phyloP scores from a whole-genome alignment of 2,113 vertebrate genomes.

The Phrynosoma platyrhinos region DNA sequence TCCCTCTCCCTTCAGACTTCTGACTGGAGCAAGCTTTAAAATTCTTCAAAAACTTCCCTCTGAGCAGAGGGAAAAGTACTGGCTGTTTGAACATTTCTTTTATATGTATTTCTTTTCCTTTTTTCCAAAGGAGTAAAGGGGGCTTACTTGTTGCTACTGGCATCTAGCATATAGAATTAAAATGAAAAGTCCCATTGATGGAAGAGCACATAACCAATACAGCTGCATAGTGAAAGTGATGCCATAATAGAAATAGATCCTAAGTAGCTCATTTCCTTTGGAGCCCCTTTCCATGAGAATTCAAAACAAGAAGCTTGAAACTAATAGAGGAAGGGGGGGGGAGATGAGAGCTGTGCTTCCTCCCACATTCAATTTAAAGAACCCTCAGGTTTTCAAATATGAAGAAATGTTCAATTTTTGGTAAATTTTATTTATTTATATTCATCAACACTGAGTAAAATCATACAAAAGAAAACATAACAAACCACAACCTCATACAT shows the following conservation, averaged over 20 bases:
- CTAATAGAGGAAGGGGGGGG: no score
- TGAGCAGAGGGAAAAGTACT: neutral
- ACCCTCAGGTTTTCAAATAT: no score
- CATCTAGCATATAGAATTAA: neutral
- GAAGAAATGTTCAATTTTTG: no score
- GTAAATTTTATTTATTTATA: no score
- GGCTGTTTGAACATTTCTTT: neutral
- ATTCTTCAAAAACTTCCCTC: neutral
- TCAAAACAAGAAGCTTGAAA: neutral
- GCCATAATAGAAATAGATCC: neutral
- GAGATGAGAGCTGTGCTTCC: no score
- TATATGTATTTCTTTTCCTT: constrained; percentile 26
- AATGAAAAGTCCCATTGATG: neutral
- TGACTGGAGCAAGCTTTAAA: neutral
- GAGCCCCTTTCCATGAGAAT: neutral
- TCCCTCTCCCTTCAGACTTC: neutral
- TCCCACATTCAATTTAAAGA: no score
- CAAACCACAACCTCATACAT: no score
- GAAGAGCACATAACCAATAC: neutral
- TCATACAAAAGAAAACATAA: no score
- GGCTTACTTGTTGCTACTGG: neutral
- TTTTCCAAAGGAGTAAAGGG: neutral
- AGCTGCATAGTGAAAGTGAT: neutral
- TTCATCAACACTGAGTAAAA: no score
- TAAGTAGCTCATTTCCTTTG: neutral